Percentiles rank a stretch among this genome's conserved stretches.
Evolutionary conservation across 1,140 invertebrate genomes (phyloP).

Genomic region (Drosophila gunungcola): DNA sequence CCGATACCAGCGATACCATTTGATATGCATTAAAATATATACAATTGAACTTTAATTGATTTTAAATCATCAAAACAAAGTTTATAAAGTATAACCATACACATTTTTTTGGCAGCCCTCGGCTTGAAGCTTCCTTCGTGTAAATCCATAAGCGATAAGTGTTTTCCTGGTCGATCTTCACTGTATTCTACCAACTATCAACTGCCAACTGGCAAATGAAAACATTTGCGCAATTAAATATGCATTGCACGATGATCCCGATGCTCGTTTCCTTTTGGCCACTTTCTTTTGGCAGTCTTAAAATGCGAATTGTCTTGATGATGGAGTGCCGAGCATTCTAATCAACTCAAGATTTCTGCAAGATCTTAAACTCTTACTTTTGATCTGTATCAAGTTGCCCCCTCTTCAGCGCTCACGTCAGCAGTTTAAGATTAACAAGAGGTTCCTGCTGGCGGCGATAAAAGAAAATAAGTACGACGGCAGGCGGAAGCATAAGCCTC

Average conservation of each 20-base stretch:
- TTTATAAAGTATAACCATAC: too few relatives aligned
- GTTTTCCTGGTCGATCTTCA: slow-evolving; percentile 47
- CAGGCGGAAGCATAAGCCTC: slow-evolving; percentile 56
- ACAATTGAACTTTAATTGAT: too few relatives aligned
- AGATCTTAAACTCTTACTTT: slow-evolving; percentile 68
- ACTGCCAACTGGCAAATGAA: slow-evolving; percentile 32
- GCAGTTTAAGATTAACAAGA: slow-evolving; percentile 23
- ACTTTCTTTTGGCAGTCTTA: slow-evolving; percentile 74
- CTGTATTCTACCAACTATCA: slow-evolving; percentile 28
- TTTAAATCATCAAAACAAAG: too few relatives aligned
- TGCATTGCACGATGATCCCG: slow-evolving; percentile 63
- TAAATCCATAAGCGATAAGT: too few relatives aligned
- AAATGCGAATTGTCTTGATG: slow-evolving; percentile 75
- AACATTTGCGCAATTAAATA: slow-evolving; percentile 76
- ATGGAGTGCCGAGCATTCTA: slow-evolving; percentile 69
- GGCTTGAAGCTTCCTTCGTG: too few relatives aligned
- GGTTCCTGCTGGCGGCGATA: slow-evolving; percentile 14
- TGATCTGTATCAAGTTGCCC: slow-evolving; percentile 27
- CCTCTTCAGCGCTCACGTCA: slow-evolving; percentile 30
- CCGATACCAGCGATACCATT: too few relatives aligned
- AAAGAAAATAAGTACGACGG: slow-evolving; percentile 13
- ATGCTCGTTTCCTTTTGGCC: slow-evolving; percentile 52
- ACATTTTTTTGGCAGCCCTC: too few relatives aligned
- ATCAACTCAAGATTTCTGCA: slow-evolving; percentile 52
- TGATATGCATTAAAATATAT: too few relatives aligned